Base-by-base conservation (phyloP, 2,797 vertebrate species). In the Carapus acus region DNA sequence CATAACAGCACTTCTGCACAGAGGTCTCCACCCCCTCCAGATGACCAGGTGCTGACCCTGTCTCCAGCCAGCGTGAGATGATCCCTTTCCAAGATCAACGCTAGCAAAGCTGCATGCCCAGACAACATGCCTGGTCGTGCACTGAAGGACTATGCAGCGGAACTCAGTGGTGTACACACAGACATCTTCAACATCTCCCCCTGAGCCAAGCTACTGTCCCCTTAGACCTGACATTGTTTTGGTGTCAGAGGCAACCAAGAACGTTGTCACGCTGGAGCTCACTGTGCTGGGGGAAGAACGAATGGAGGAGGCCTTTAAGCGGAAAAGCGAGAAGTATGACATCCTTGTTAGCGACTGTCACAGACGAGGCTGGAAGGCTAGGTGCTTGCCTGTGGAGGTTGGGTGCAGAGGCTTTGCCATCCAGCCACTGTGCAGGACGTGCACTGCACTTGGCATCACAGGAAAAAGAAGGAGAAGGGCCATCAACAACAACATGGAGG, bases 121-220 rank as follows among this genome's bases (percentile, higher is more conserved):
- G n/a, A n/a, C n/a, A n/a, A n/a, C n/a, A n/a, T n/a, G n/a, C n/a
- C n/a, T n/a, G n/a, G n/a, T n/a, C n/a, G n/a, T n/a, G n/a, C n/a
- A n/a, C n/a, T n/a, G n/a, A n/a, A n/a, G n/a, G n/a, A n/a, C n/a
- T n/a, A n/a, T n/a, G n/a, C n/a, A n/a, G n/a, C n/a, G n/a, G n/a
- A n/a, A n/a, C n/a, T n/a, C n/a, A n/a, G n/a, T n/a, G n/a, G n/a
- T n/a, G n/a, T n/a, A n/a, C n/a, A n/a, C n/a, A n/a, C n/a, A n/a
- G n/a, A n/a, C n/a, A n/a, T n/a, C n/a, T n/a, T n/a, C n/a, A n/a
- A n/a, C n/a, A n/a, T n/a, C n/a, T n/a, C n/a, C n/a, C n/a, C n/a
- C n/a, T n/a, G n/a, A n/a, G 44, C 39, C 42, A 52, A 48, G 43
- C n/a, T n/a, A 58, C 49, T 50, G 49, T n/a, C n/a, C 50, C 24